A percentile compares a stretch with the other conserved stretches of the same genome.
phyloP scores from a whole-genome alignment of 2,888 invertebrate genomes.

The Sturmia bella region DNA sequence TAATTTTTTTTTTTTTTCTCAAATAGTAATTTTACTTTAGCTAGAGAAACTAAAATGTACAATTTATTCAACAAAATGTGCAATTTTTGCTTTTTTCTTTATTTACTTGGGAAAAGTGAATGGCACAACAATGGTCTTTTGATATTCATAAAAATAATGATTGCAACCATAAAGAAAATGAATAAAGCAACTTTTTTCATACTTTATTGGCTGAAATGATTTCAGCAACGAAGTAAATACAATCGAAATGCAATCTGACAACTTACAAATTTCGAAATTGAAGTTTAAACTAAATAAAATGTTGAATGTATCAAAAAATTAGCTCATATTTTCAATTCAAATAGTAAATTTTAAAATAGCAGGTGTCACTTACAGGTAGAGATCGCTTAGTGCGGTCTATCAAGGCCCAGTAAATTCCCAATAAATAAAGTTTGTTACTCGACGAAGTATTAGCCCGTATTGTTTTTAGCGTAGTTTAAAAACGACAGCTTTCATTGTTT shows the following conservation, averaged over 20 bases:
- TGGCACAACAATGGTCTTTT: constrained; percentile 60
- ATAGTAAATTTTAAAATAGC: too few relatives aligned
- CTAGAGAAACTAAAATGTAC: constrained; percentile 22
- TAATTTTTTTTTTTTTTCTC: background rate
- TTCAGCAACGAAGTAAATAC: constrained; percentile 31
- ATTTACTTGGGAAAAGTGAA: constrained; percentile 47
- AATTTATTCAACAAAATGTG: constrained; percentile 52
- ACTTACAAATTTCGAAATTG: background rate
- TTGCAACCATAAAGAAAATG: constrained; percentile 30
- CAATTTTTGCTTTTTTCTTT: constrained; percentile 16
- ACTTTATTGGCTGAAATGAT: background rate
- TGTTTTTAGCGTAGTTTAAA: too few relatives aligned
- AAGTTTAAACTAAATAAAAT: too few relatives aligned
- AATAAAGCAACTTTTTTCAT: constrained; percentile 28
- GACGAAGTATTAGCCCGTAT: too few relatives aligned
- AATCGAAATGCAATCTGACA: constrained; percentile 1
- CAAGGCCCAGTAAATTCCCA: too few relatives aligned
- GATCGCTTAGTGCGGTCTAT: too few relatives aligned
- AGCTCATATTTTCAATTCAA: too few relatives aligned
- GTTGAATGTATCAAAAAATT: too few relatives aligned
- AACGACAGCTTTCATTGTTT: too few relatives aligned
- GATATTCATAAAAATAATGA: constrained; percentile 48
- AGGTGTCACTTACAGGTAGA: too few relatives aligned
- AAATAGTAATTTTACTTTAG: constrained; percentile 46
- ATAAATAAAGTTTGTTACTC: too few relatives aligned